phyloP scores from a whole-genome alignment of 2,888 invertebrate species.

The Erynnis tages region DNA sequence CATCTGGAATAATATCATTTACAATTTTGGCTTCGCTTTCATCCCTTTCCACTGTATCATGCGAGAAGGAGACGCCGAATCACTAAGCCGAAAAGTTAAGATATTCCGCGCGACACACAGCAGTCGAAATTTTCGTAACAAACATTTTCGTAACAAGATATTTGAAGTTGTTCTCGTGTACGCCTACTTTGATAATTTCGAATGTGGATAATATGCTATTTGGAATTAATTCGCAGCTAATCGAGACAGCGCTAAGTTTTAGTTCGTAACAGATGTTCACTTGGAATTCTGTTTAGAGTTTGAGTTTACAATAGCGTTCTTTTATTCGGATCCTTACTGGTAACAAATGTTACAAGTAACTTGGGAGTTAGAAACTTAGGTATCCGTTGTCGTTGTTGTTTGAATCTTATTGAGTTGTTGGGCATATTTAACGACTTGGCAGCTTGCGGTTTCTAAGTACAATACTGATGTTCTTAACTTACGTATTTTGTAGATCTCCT shows the following conservation, averaged over 20 bases:
- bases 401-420: too few species aligned
- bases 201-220: slow-evolving; percentile 10
- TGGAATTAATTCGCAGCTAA: slow-evolving; percentile 13
- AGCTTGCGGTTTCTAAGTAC: too few species aligned
- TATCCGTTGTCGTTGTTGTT: neutral
- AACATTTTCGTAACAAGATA: slow-evolving; percentile 4
- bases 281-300: slow-evolving; percentile 21
- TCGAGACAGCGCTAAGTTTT: slow-evolving; percentile 4
- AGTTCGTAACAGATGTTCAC: slow-evolving; percentile 25
- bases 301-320: slow-evolving; percentile 3
- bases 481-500: too few species aligned
- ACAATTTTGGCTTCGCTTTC: neutral
- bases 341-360: slow-evolving; percentile 16
- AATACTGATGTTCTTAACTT: too few species aligned
- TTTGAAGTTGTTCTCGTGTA: slow-evolving; percentile 7
- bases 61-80: neutral
- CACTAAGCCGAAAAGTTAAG: slow-evolving; percentile 7
- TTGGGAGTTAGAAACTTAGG: neutral
- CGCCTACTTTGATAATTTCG: slow-evolving; percentile 8
- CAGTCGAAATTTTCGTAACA: neutral
- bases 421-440: too few species aligned
- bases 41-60: slow-evolving; percentile 2
- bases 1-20: slow-evolving; percentile 6
- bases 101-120: neutral
- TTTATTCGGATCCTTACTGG: slow-evolving; percentile 8